Evolutionary conservation across 2,113 vertebrate species (phyloP).

Genomic region (Sorex fumeus): DNA sequence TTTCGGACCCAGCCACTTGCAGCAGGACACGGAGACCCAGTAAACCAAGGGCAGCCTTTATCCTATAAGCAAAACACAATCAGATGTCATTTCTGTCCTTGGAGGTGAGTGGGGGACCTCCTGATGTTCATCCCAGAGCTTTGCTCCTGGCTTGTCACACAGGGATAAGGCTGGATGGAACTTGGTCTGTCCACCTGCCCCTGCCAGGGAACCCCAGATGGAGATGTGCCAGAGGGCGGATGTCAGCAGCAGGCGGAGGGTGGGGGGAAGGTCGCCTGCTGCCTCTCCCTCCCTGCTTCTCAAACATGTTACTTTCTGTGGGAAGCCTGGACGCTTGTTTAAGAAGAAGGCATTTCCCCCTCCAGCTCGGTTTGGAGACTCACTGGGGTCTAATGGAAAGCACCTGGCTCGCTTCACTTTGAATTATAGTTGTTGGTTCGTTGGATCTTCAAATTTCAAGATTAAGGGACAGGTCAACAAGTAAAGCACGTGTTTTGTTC

Average conservation of each 20-base stretch:
- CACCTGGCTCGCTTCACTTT: background rate
- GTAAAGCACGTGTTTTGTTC: background rate
- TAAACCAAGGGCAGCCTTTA: slow-evolving; percentile 52
- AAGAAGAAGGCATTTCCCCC: background rate
- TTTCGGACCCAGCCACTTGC: background rate
- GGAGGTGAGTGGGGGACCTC: background rate
- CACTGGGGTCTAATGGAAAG: background rate
- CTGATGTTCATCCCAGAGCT: background rate
- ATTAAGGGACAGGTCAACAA: background rate
- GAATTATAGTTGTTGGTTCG: background rate
- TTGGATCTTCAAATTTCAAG: background rate
- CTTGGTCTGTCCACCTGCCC: background rate
- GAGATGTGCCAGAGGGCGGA: background rate
- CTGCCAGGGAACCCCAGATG: background rate
- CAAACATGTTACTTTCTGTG: background rate
- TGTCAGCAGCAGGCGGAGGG: background rate
- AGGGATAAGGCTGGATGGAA: background rate
- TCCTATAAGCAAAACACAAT: background rate
- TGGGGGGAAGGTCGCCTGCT: too few relatives aligned
- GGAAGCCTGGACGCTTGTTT: background rate
- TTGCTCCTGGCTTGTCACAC: background rate
- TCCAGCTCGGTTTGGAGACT: background rate
- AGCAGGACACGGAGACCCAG: background rate
- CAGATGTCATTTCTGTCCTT: slow-evolving; percentile 52
- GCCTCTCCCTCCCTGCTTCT: background rate